Evolutionary conservation across 2,113 vertebrate species (phyloP).

Genomic region (Neodon shergylaensis): DNA sequence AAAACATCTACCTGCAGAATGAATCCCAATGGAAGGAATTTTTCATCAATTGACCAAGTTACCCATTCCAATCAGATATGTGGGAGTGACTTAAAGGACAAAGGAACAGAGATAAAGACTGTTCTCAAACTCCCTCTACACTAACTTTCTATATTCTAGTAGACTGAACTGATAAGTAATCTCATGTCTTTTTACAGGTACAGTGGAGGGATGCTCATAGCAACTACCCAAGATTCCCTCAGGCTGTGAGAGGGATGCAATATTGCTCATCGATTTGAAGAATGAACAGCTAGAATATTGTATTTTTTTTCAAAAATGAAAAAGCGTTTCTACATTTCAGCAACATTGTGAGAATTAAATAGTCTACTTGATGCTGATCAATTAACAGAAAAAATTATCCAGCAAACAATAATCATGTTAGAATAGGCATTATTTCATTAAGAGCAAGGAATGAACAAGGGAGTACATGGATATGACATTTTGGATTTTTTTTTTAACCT

Average conservation of each 20-base stretch:
- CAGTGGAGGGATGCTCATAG: neutral
- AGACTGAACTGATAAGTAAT: neutral
- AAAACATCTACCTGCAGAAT: neutral
- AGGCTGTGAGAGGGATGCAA: neutral
- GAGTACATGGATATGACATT: neutral
- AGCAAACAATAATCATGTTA: neutral
- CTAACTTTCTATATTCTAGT: neutral
- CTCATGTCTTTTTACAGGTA: neutral
- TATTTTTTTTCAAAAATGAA: neutral
- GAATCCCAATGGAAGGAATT: neutral
- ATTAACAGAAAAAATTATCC: neutral
- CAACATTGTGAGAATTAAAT: conserved; percentile 7
- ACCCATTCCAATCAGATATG: neutral
- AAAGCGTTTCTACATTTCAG: neutral
- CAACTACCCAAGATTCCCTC: neutral
- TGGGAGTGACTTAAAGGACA: neutral
- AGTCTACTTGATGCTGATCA: neutral
- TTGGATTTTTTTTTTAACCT: neutral
- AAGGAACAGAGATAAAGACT: neutral
- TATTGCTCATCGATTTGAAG: neutral
- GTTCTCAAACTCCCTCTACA: neutral
- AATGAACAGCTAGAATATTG: neutral
- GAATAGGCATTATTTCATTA: neutral
- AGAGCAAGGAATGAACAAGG: too few relatives aligned
- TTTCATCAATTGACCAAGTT: neutral